phyloP scores from a whole-genome alignment of 2,888 invertebrate genomes.

The Troilus luridus region DNA sequence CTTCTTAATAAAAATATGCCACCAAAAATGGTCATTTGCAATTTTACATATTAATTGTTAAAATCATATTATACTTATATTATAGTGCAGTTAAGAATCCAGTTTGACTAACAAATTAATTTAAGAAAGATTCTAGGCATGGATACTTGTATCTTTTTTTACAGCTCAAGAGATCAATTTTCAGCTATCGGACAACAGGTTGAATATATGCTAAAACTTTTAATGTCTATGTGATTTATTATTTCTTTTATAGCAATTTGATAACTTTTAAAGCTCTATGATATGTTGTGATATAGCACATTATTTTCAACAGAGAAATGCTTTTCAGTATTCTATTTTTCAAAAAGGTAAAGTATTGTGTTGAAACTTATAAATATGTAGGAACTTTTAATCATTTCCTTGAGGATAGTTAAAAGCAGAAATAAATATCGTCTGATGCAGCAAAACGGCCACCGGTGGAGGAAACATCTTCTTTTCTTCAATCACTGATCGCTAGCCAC shows the following conservation, averaged over 20 bases:
- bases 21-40: background rate
- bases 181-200: background rate
- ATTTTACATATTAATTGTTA: background rate
- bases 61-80: background rate
- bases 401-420: background rate
- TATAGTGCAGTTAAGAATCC: background rate
- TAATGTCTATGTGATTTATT: background rate
- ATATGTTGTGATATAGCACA: background rate
- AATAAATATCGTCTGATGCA: conserved; percentile 68
- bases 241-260: background rate
- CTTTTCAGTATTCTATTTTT: background rate
- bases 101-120: background rate
- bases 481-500: conserved; percentile 93
- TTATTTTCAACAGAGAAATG: background rate
- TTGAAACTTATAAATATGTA: background rate
- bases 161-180: background rate
- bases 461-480: conserved; percentile 95
- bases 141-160: conserved; percentile 5
- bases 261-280: background rate
- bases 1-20: background rate
- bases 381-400: background rate
- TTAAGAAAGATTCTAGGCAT: conserved; percentile 30
- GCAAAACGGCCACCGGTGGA: conserved; percentile 97
- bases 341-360: conserved; percentile 5
- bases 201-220: background rate